Evolutionary conservation across 2,888 invertebrate species (phyloP), one percentile per base, ranked within the genome.

Genomic region (Ypsolopha scabrella): DNA sequence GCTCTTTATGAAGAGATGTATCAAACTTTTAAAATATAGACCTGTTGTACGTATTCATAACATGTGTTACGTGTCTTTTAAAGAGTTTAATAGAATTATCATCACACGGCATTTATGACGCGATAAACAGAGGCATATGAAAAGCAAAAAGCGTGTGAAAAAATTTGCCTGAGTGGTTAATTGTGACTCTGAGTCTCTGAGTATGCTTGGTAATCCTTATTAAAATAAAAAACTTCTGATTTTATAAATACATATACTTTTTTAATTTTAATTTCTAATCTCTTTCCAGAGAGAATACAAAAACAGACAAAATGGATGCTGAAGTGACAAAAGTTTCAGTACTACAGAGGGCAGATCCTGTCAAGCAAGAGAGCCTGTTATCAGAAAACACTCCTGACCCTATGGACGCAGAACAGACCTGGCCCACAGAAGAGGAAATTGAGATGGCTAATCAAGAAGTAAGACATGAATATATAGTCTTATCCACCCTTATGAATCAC

Each of bases 331-430:
- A 70, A 54, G 69, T 82, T 3, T 80, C 81, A 60, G 70, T 91
- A 11, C 65, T 92, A 49, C 89, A 89, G 67, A 73, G 72, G 38
- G 90, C 91, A 14, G 90, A 94, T 76, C 89, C 91, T 1, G 62
- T 65, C 0, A 89, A 91, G 65, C 94, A 94, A 79, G 93, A 92
- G 65, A 90, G 92, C 51, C 83, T 98, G 41, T 88, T 91, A 53
- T 87, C 90, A 34, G 97, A 97, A 82, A 94, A 94, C 76, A 80
- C 91, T 51, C 93, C 93, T 0, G 95, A 98, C 83, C 93, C 93
- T 6, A 94, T 98, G 95, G 94, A 96, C 70, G 96, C 93, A 1
- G 98, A 98, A 72, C 98, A 98, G 79, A 98, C 97, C 0, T 98
- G 97, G 96, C 98, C 98, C 0, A 97, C 97, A 11, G 93, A 93